Base-by-base conservation (phyloP, 2,888 invertebrate genomes). In the Agonopterix alstromeriana region DNA sequence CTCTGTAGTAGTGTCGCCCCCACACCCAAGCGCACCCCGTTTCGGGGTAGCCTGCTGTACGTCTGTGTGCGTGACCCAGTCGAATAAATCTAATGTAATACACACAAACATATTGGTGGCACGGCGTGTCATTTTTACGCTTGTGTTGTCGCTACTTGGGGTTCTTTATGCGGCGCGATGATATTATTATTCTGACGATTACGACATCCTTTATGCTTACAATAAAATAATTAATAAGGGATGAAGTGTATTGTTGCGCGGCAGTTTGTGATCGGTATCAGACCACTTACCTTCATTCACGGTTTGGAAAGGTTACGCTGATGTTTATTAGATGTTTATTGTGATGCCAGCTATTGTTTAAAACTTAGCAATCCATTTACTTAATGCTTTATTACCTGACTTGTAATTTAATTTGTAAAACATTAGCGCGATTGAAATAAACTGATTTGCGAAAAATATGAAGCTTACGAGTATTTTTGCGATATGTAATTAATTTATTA, bases 151-250 rank as follows among this genome's bases (percentile, higher is more conserved):
- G 81, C 79, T 84, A 82, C 82, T 84, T 78, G 79, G 85, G 86
- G 84, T 85, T 84, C 85, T 87, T 82, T 85, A 85, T 80, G 77
- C 76, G 79, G 73, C 73, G 81, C 81, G 84, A 80, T 84, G 86
- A 85, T 87, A 88, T 88, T 87, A 88, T 88, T 87, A 88, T 87
- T 87, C 84, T 82, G 83, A 81, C 82, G 82, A 88, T 87, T 87
- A 87, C 84, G 83, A 78, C 85, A 82, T 87, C 88, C 81, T 87
- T 87, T 87, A 87, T 84, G 85, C 82, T 77, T 80, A 84, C 87
- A 86, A 88, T 88, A 87, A 88, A 88, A 87, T 86, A 88, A 88
- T 88, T 88, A 88, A 87, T 88, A 88, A 88, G 86, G 87, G 88
- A 85, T 86, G 84, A 77, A 83, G 81, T 77, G 79, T 80, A 83